A percentile compares a stretch with the other conserved stretches of the same genome.
Evolutionary conservation across 2,888 invertebrate species (phyloP).

Genomic region (Seira ritae): DNA sequence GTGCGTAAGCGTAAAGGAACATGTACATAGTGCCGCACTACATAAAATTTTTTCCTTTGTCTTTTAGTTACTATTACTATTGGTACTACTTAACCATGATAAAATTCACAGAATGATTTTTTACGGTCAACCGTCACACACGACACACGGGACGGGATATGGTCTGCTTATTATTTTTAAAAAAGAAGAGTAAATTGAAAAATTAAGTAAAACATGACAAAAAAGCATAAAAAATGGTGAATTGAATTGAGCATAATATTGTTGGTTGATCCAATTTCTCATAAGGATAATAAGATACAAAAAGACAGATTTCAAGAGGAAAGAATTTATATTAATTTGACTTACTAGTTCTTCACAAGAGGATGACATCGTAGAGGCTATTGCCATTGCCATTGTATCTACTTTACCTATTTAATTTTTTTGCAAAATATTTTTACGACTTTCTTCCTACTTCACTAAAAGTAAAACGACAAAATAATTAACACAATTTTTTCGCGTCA

Average conservation of each 20-base stretch:
- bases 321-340: no score
- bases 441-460: no score
- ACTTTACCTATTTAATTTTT: no score
- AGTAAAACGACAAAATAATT: no score
- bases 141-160: no score
- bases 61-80: no score
- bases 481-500: no score
- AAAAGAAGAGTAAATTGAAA: constrained; percentile 11
- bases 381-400: constrained; percentile 30
- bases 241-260: no score
- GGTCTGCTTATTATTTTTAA: constrained; percentile 9
- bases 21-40: neutral
- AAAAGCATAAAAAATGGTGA: no score
- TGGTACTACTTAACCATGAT: no score
- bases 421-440: no score
- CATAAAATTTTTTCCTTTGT: neutral
- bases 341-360: constrained; percentile 49
- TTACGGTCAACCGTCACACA: constrained; percentile 52
- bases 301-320: no score
- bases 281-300: constrained; percentile 26
- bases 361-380: neutral
- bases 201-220: neutral
- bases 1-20: constrained; percentile 13
- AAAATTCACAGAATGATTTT: constrained; percentile 35
- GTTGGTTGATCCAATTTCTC: constrained; percentile 41